Evolutionary conservation across 2,888 invertebrate genomes (phyloP), one percentile per base, ranked within the genome.

Genomic region (Agrenia bidenticulata): DNA sequence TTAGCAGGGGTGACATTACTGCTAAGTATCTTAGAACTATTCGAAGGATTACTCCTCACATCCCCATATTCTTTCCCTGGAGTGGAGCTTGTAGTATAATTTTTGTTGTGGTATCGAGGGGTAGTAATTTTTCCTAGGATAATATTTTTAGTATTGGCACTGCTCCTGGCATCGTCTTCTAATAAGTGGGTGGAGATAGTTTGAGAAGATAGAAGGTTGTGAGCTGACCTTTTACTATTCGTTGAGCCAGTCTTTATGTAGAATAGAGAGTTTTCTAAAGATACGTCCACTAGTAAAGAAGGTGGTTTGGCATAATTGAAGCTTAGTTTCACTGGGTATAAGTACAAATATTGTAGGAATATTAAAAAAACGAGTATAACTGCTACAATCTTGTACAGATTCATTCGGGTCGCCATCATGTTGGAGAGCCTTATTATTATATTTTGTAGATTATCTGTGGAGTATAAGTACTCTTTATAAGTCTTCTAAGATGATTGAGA

Each of bases 271-370:
- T 57, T 61, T 19, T 42, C 15, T 21, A 39, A 21, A 23, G 58
- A 27, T 41, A 51, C 15, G 21, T 32, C 19, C 26, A 41, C 19
- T 27, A n/a, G 0, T 27, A n/a, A 4, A 27, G 32, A 55, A 53
- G 49, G 13, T 54, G 19, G 15, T 55, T 55, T 54, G 15, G 59
- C 41, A 59, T 21, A 41, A 21, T 21, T 23, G n/a, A 51, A 21
- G 21, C 61, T 65, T 1, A 65, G 57, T 59, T 70, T 73, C 17
- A 70, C 19, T 9, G 72, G 72, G 37, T 70, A 73, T 54, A 73
- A 69, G 50, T 70, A 73, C 69, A 73, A 66, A 60, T 73, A 73
- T 59, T 73, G 73, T 24, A 73, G 67, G 26, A 68, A 70, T 57
- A 70, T 68, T 19, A 73, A 63, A 57, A 73, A 64, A 7, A 73